Conservation (phyloP, 1,140 invertebrate genomes). For the Ostrea denselamellosa region DNA sequence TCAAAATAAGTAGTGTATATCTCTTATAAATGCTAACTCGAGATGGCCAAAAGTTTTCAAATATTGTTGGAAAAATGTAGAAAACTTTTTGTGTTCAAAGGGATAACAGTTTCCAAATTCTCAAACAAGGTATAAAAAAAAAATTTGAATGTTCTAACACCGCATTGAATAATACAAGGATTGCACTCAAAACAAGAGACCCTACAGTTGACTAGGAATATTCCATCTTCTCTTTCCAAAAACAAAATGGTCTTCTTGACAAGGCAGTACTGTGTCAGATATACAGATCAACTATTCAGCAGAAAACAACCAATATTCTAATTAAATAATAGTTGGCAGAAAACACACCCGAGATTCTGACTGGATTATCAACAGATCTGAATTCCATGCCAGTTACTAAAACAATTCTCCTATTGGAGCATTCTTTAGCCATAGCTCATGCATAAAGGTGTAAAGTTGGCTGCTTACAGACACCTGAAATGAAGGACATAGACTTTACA, state of each 20-base stretch:
- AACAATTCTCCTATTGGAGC: constrained; percentile 98
- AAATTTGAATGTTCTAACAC: background rate
- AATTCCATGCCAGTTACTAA: constrained; percentile 77
- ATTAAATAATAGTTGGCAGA: no score
- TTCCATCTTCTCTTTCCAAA: background rate
- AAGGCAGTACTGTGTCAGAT: background rate
- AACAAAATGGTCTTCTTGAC: background rate
- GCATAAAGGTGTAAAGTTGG: constrained; percentile 95
- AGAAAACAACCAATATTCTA: background rate
- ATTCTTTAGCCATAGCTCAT: constrained; percentile 97
- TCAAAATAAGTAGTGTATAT: no score
- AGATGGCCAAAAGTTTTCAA: no score
- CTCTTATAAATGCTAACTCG: no score
- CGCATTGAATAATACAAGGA: background rate
- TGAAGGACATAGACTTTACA: background rate
- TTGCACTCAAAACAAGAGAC: constrained; percentile 24
- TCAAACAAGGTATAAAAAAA: background rate
- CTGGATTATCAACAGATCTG: background rate
- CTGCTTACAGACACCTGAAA: constrained; percentile 95
- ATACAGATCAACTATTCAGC: background rate
- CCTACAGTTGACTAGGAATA: background rate
- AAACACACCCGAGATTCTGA: background rate
- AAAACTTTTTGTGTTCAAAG: no score
- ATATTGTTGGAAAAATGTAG: no score
- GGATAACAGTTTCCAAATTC: background rate